Percentiles rank a stretch among this genome's conserved stretches.
Conservation (phyloP, 2,113 vertebrate species). For the Antidorcas marsupialis region DNA sequence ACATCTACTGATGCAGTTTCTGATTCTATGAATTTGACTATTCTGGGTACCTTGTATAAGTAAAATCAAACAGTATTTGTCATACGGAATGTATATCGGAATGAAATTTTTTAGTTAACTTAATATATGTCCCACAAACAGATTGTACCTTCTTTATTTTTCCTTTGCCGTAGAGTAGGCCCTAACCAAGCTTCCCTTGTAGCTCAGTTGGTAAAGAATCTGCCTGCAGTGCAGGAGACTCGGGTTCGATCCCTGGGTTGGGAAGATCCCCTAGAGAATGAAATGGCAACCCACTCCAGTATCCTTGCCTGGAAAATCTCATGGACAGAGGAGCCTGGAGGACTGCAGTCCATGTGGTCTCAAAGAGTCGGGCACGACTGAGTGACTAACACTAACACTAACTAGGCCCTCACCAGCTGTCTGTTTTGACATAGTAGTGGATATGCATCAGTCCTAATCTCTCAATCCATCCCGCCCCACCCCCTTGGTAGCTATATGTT, state of each 20-base stretch:
- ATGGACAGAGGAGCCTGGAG: no score
- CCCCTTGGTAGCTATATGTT: no score
- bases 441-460: neutral
- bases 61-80: neutral
- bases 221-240: no score
- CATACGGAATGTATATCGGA: accelerated
- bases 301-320: no score
- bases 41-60: neutral
- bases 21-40: neutral
- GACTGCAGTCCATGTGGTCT: no score
- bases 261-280: no score
- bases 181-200: neutral
- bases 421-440: neutral
- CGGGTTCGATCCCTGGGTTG: no score
- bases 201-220: no score
- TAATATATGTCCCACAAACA: neutral
- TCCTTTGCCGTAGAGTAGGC: neutral
- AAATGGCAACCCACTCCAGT: no score
- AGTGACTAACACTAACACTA: no score
- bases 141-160: neutral
- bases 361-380: no score
- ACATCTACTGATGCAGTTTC: neutral
- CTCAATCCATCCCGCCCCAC: accelerated
- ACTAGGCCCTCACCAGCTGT: neutral
- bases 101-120: neutral